Evolutionary conservation across 2,797 vertebrate genomes (phyloP), one percentile per base, ranked within the genome.

Genomic region (Linurgus olivaceus): DNA sequence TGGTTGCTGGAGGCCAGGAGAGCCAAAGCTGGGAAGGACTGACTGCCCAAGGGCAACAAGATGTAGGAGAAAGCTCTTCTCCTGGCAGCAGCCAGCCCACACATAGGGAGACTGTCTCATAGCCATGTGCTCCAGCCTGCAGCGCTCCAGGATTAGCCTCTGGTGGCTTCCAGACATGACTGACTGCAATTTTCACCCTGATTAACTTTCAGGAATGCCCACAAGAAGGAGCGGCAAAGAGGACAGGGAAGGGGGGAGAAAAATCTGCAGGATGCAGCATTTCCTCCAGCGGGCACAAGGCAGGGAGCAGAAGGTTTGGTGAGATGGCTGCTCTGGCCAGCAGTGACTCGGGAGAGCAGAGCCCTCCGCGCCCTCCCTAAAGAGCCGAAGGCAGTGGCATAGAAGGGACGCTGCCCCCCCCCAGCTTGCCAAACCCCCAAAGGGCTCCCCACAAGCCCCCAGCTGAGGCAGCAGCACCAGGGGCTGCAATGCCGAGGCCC

Each of bases 181-280:
- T 59, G 89, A 96, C 95, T 97, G 83, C 92, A 97, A 96, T 97
- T 98, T 98, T 97, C 97, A 98, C 92, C 97, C 96, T 97, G 97
- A 98, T 97, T 97, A 98, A 98, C 97, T 97, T 97, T 91, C 96
- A 98, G 97, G 97, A 98, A 98, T 97, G 96, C 86, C 96, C 82
- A 70, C 81, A 76, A 96, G 70, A 92, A 97, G 95, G 71, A 97
- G 71, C 28, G 5, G 94, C 78, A 73, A 93, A 95, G 82, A 95
- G 12, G 65, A 94, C 26, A 14, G 18, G 29, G 62, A 16, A 7
- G 13, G 5, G 50, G 70, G 16, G 65, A 71, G 72, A 71, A 77
- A 61, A 81, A 72, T 23, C 91, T 80, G 75, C 81, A 70, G 83
- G 75, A 86, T 23, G 1, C 29, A 2, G 74, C 42, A 9, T 77